Evolutionary conservation across 2,113 vertebrate genomes (phyloP).

Genomic region (Rattus rattus): DNA sequence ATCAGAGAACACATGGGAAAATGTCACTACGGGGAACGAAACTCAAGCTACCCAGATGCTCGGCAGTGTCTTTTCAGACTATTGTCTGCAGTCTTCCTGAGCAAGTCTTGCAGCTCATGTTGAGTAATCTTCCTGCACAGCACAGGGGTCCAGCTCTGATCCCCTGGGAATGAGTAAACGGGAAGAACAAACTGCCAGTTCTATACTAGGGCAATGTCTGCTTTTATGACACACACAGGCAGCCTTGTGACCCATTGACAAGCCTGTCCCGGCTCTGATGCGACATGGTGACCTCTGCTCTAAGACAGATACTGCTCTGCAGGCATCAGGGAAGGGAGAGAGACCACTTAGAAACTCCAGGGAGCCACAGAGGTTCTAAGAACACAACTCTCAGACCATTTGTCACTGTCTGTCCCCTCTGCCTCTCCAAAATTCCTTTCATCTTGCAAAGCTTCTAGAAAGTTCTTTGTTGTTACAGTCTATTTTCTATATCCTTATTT

Average conservation of each 20-base stretch:
- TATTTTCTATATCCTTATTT: neutral
- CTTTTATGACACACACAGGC: slow-evolving; percentile 53
- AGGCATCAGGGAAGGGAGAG: slow-evolving; percentile 25
- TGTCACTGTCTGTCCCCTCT: slow-evolving; percentile 25
- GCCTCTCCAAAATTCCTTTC: slow-evolving; percentile 43
- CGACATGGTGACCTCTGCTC: neutral
- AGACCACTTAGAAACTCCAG: slow-evolving; percentile 75
- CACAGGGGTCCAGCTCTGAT: slow-evolving; percentile 53
- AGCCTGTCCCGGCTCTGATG: slow-evolving; percentile 56
- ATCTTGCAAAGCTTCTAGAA: slow-evolving; percentile 61
- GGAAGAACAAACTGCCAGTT: slow-evolving; percentile 70
- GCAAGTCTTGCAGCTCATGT: slow-evolving; percentile 59
- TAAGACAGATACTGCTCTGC: slow-evolving; percentile 69
- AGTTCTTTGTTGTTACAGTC: neutral
- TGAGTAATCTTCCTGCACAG: slow-evolving; percentile 70
- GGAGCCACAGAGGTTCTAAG: slow-evolving; percentile 35
- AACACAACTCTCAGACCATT: slow-evolving; percentile 46
- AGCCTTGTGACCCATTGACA: slow-evolving; percentile 74
- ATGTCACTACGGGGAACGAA: slow-evolving; percentile 51
- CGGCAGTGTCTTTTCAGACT: slow-evolving; percentile 52
- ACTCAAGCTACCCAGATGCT: slow-evolving; percentile 46
- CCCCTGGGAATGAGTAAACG: slow-evolving; percentile 64
- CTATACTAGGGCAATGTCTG: slow-evolving; percentile 7
- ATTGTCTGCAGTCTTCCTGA: slow-evolving; percentile 65
- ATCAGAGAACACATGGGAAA: slow-evolving; percentile 63